Percentiles rank a stretch among this genome's conserved stretches.
phyloP scores from a whole-genome alignment of 2,888 invertebrate species.

The Himalopsyche japonica region DNA sequence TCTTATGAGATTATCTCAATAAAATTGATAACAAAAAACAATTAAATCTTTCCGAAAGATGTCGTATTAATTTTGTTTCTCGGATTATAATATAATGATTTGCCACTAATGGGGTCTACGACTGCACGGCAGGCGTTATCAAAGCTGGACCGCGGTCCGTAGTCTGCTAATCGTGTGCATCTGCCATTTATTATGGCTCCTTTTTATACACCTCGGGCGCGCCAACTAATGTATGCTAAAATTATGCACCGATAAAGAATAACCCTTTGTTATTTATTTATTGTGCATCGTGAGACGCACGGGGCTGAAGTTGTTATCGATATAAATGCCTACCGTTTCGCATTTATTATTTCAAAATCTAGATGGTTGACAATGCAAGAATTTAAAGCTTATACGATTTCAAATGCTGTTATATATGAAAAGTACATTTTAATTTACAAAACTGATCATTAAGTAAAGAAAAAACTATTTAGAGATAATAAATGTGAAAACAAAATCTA shows the following conservation, averaged over 20 bases:
- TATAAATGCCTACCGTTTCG: not conserved
- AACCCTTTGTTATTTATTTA: conserved; percentile 36
- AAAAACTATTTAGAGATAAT: no score
- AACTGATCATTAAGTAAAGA: no score
- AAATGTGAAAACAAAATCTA: no score
- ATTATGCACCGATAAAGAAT: conserved; percentile 39
- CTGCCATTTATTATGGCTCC: conserved; percentile 35
- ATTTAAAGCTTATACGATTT: no score
- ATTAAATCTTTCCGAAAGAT: no score
- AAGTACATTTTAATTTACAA: no score
- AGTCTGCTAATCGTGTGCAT: conserved; percentile 21
- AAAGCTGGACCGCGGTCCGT: conserved; percentile 20
- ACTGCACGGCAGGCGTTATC: conserved; percentile 24
- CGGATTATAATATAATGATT: no score
- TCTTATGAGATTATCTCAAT: no score
- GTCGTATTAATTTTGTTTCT: no score
- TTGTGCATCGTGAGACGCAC: conserved; percentile 30
- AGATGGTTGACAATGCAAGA: not conserved
- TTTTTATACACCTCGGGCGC: conserved; percentile 15
- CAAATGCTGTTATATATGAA: no score
- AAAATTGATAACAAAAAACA: no score
- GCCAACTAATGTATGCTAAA: conserved; percentile 37
- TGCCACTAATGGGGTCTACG: not conserved
- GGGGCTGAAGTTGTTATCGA: not conserved
- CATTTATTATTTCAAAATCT: not conserved